phyloP scores from a whole-genome alignment of 2,797 vertebrate species.

The Mus spretus region DNA sequence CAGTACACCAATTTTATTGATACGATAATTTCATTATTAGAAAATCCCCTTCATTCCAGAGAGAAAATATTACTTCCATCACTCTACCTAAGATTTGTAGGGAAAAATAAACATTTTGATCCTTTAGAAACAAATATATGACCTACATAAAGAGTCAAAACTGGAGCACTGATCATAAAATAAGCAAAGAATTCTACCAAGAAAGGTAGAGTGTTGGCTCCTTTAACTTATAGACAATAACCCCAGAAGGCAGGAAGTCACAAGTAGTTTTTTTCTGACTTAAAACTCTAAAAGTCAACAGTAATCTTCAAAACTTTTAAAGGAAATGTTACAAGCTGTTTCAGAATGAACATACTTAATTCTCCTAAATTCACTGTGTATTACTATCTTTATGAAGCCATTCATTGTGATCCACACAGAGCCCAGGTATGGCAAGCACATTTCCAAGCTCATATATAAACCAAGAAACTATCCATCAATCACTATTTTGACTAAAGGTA shows the following conservation, averaged over 20 bases:
- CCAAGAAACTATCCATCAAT: conserved; percentile 13
- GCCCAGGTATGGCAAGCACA: neutral
- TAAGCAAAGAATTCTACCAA: neutral
- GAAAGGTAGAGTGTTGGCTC: neutral
- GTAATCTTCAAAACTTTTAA: conserved; percentile 46
- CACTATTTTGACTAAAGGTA: conserved; percentile 11
- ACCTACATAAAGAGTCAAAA: neutral
- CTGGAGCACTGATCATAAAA: neutral
- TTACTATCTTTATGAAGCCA: neutral
- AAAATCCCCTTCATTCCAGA: neutral
- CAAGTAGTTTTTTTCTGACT: neutral
- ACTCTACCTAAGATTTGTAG: conserved; percentile 41
- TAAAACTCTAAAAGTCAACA: conserved; percentile 44
- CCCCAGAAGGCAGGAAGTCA: neutral
- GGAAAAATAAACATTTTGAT: neutral
- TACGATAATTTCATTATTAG: conserved; percentile 31
- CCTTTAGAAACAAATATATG: neutral
- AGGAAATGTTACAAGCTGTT: conserved; percentile 26
- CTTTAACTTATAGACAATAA: conserved; percentile 58
- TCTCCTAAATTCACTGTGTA: neutral
- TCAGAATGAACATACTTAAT: conserved; percentile 1
- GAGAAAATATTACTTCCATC: neutral
- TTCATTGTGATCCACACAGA: neutral
- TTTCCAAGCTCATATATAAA: conserved; percentile 18
- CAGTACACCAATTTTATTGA: conserved; percentile 11